A percentile compares a stretch with the other conserved stretches of the same genome.
Conservation (phyloP, 2,888 invertebrate species). For the Drosophila fulvimacula region DNA sequence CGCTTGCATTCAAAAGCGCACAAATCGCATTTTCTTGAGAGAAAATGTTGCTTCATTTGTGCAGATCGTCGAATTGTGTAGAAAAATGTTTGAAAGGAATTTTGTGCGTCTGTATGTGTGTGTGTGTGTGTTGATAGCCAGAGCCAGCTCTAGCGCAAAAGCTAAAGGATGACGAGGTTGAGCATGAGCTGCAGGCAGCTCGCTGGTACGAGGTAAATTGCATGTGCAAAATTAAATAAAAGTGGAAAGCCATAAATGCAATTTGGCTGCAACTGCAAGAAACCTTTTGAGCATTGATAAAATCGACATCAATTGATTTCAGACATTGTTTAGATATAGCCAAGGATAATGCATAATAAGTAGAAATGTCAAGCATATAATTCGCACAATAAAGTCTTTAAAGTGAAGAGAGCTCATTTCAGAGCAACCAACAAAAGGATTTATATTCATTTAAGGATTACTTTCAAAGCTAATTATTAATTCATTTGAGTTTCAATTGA, state of each 20-base stretch:
- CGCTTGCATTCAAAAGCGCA: slow-evolving; percentile 77
- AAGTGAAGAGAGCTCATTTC: neutral
- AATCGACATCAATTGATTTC: slow-evolving; percentile 74
- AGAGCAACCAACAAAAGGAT: neutral
- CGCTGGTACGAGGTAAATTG: slow-evolving; percentile 47
- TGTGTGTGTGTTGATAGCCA: slow-evolving; percentile 44
- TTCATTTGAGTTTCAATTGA: neutral
- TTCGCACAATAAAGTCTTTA: neutral
- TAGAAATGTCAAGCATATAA: neutral
- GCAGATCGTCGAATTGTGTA: slow-evolving; percentile 72
- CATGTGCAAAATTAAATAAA: slow-evolving; percentile 73
- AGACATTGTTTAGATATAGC: slow-evolving; percentile 62
- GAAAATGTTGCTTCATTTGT: slow-evolving; percentile 81
- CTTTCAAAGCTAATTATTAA: slow-evolving; percentile 1
- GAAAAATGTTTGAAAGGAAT: slow-evolving; percentile 72
- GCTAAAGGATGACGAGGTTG: slow-evolving; percentile 26
- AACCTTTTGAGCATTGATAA: slow-evolving; percentile 57
- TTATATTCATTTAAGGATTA: neutral
- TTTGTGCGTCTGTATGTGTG: slow-evolving; percentile 6
- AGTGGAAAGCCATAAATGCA: slow-evolving; percentile 77
- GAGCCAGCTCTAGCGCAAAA: slow-evolving; percentile 14
- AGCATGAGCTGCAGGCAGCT: slow-evolving; percentile 1
- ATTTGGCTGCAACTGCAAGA: slow-evolving; percentile 61
- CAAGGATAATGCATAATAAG: slow-evolving; percentile 18
- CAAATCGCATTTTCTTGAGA: slow-evolving; percentile 77